Evolutionary conservation across 2,797 vertebrate species (phyloP).

Genomic region (Urophycis tenuis): DNA sequence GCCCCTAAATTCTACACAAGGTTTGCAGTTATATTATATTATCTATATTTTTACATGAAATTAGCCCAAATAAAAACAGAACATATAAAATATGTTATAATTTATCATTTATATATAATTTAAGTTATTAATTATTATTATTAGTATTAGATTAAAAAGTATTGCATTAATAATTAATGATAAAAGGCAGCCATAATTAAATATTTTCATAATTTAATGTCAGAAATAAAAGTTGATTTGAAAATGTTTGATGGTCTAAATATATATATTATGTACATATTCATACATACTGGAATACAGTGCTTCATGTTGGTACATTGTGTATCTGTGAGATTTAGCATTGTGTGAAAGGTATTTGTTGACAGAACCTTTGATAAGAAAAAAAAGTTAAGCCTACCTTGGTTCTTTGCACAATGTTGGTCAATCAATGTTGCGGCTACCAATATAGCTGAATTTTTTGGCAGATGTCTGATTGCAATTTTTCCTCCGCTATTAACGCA

Average conservation of each 20-base stretch:
- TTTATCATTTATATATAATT: too few species aligned
- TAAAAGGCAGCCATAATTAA: neutral
- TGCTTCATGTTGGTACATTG: neutral
- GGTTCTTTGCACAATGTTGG: conserved; percentile 42
- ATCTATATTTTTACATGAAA: neutral
- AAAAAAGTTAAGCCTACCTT: conserved; percentile 46
- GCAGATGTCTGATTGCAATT: conserved; percentile 85
- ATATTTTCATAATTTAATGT: neutral
- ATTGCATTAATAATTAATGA: neutral
- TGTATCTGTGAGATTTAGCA: conserved; percentile 10
- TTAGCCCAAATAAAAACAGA: neutral
- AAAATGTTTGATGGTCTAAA: neutral
- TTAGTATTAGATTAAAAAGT: neutral
- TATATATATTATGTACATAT: neutral
- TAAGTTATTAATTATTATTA: too few species aligned
- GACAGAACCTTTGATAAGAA: neutral
- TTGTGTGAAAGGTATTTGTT: conserved; percentile 25
- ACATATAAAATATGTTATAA: too few species aligned
- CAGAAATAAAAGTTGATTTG: too few species aligned
- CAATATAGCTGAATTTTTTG: conserved; percentile 80
- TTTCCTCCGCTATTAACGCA: conserved; percentile 96
- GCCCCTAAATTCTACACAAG: too few species aligned
- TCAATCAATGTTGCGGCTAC: conserved; percentile 50
- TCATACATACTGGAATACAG: too few species aligned
- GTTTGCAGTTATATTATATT: too few species aligned